A percentile compares a stretch with the other conserved stretches of the same genome.
These are phyloP conservation scores for Drosophila longiperda DNA, from an alignment of 2,888 invertebrate species.

Conservation along the genomic window DNA sequence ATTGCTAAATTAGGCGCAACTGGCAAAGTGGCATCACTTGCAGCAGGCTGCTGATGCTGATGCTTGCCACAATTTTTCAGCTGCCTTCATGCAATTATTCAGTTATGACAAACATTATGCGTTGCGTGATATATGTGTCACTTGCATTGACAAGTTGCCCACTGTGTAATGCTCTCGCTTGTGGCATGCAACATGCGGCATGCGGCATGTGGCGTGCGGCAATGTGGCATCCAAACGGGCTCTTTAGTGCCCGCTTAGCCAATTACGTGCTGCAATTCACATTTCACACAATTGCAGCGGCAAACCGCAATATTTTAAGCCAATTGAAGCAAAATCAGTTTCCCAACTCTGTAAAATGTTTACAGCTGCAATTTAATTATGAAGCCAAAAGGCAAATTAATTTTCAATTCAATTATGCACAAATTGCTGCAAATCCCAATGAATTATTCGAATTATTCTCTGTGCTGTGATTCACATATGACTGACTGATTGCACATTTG, in stretches of 20 bases:
- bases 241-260: slow-evolving; percentile 28
- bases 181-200: slow-evolving; percentile 36
- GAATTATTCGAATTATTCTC: slow-evolving; percentile 14
- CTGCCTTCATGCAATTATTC: slow-evolving; percentile 64
- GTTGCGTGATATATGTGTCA: slow-evolving; percentile 60
- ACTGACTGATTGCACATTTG: slow-evolving; percentile 17
- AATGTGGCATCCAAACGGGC: slow-evolving; percentile 12
- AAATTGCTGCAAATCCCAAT: slow-evolving; percentile 21
- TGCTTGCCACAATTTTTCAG: slow-evolving; percentile 30
- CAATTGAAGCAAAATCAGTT: slow-evolving; percentile 35
- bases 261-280: slow-evolving; percentile 42
- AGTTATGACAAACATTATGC: slow-evolving; percentile 75
- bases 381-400: slow-evolving; percentile 21
- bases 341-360: slow-evolving; percentile 27
- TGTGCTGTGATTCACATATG: not conserved
- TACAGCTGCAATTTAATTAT: slow-evolving; percentile 32
- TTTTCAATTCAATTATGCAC: slow-evolving; percentile 40
- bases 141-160: slow-evolving; percentile 50
- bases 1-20: slow-evolving; percentile 78
- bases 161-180: slow-evolving; percentile 25
- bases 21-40: slow-evolving; percentile 53
- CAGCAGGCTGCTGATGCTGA: slow-evolving; percentile 20
- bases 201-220: slow-evolving; percentile 23
- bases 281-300: slow-evolving; percentile 24
- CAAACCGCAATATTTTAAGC: slow-evolving; percentile 39